Evolutionary conservation across 2,797 vertebrate genomes (phyloP).

Genomic region (Eospalax fontanierii): DNA sequence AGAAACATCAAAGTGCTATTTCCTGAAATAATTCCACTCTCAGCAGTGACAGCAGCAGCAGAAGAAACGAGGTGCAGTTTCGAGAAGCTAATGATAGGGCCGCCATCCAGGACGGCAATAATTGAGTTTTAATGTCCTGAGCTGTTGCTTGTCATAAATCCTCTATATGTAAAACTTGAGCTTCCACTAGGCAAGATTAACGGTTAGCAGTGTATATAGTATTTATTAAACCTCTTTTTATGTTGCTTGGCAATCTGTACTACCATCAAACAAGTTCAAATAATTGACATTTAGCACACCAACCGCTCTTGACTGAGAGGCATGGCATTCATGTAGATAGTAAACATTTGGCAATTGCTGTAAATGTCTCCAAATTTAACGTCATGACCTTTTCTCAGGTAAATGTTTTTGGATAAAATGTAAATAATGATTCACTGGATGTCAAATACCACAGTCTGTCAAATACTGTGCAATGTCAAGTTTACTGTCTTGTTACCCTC

Average conservation of each 20-base stretch:
- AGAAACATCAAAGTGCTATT: conserved; percentile 73
- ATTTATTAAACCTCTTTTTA: conserved; percentile 91
- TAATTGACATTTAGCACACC: conserved; percentile 92
- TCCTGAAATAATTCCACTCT: conserved; percentile 84
- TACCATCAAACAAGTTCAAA: conserved; percentile 90
- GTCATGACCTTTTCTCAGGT: conserved; percentile 92
- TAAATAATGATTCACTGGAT: conserved; percentile 91
- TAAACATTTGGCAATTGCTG: conserved; percentile 92
- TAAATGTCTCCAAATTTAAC: conserved; percentile 93
- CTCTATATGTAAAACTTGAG: conserved; percentile 86
- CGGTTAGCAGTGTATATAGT: conserved; percentile 89
- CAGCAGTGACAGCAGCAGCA: conserved; percentile 78
- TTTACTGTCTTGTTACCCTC: conserved; percentile 89
- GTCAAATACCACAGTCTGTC: conserved; percentile 91
- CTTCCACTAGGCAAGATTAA: conserved; percentile 88
- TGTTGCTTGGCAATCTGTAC: conserved; percentile 89
- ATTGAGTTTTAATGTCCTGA: conserved; percentile 89
- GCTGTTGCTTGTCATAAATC: conserved; percentile 88
- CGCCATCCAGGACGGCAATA: conserved; percentile 85
- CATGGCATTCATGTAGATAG: conserved; percentile 92
- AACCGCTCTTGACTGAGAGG: conserved; percentile 90
- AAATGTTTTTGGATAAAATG: conserved; percentile 93
- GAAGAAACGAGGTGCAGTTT: conserved; percentile 81
- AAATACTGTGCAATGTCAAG: conserved; percentile 89
- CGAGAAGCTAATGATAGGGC: conserved; percentile 80